Base-by-base conservation (phyloP, 2,888 invertebrate species). In the Corythucha ciliata region DNA sequence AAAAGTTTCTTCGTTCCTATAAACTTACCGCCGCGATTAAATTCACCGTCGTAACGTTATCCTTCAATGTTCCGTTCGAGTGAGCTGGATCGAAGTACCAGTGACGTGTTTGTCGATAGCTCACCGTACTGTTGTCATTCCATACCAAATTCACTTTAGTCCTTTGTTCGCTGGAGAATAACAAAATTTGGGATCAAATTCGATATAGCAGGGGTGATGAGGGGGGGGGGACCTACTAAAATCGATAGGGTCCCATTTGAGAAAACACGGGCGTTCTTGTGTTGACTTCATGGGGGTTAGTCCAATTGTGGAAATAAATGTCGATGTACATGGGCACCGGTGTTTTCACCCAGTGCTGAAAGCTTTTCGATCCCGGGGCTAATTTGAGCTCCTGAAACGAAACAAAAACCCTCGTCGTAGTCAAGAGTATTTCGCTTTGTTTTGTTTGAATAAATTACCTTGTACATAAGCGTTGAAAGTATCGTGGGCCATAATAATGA, bases 261-360 rank as follows among this genome's bases (percentile, higher is more conserved):
- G 68, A 69, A 56, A 87, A 78, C 21, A 72, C 66, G 0, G 84
- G 76, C 55, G 77, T 78, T 57, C 70, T 70, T 1, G 66, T 65
- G 2, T 74, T 72, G 2, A 79, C 73, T 8, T 81, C 77, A 3
- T 79, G 70, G 0, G 78, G 71, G 66, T 90, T 89, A 1, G 81
- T 82, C 73, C 87, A 83, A 67, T 89, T 85, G 64, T 80, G 88
- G 64, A 89, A 69, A 63, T 76, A 77, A 56, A 83, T 74, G 60
- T 81, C 79, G 42, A 88, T 68, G 65, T 81, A 85, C 77, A 89
- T 83, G 0, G 88, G 87, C 54, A 89, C 78, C 0, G 89, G 88
- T 0, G 85, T 81, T 63, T 83, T 79, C 56, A 76, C 71, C 91
- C 91, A 92, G 60, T 82, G 75, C 24, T 59, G 40, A 36, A 57